Evolutionary conservation across 2,113 vertebrate species (phyloP).

Genomic region (Zingel zingel): DNA sequence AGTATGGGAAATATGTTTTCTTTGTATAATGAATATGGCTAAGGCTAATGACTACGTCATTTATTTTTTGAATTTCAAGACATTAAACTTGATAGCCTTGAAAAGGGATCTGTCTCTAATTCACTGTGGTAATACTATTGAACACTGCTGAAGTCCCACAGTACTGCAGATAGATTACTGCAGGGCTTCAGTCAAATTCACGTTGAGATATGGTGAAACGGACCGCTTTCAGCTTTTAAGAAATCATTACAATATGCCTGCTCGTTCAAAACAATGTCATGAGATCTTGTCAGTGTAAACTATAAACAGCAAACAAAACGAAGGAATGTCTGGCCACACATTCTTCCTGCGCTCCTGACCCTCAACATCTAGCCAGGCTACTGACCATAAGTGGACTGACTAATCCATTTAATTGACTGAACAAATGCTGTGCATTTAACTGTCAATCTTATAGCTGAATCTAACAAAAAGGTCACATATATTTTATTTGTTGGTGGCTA

Average conservation of each 20-base stretch:
- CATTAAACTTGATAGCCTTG: slow-evolving; percentile 47
- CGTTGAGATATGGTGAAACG: not conserved
- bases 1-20: not conserved
- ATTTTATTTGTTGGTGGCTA: not conserved
- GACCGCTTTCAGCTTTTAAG: slow-evolving; percentile 1
- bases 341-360: not conserved
- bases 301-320: not conserved
- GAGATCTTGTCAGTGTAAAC: not conserved
- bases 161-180: not conserved
- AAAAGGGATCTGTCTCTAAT: slow-evolving; percentile 46
- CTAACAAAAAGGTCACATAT: not conserved
- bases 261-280: not conserved
- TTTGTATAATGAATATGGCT: not conserved
- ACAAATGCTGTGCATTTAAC: slow-evolving; percentile 3
- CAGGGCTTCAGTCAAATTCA: slow-evolving; percentile 12
- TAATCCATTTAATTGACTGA: not conserved
- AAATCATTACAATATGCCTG: not conserved
- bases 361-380: not conserved
- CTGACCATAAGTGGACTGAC: not conserved
- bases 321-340: not conserved
- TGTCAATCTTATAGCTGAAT: slow-evolving; percentile 1
- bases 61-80: slow-evolving; percentile 17
- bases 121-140: slow-evolving; percentile 39
- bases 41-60: no score
- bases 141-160: slow-evolving; percentile 49